Evolutionary conservation across 2,113 vertebrate genomes (phyloP).

Genomic region (Lethenteron camtschaticum): DNA sequence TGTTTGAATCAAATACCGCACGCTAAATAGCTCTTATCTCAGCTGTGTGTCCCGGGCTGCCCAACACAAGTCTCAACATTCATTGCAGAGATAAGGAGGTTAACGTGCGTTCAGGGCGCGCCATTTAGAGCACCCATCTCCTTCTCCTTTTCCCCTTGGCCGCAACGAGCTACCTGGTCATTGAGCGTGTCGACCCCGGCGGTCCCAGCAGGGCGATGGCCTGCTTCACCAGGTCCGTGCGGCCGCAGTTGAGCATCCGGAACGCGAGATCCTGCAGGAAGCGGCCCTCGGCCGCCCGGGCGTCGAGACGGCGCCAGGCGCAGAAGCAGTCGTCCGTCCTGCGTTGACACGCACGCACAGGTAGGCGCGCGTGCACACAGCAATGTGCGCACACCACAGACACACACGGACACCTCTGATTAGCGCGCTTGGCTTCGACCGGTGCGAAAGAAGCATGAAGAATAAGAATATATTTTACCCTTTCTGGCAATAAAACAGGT

Average conservation of each 20-base stretch:
- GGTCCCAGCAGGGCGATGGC: constrained; percentile 55
- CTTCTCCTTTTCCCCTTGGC: too few relatives aligned
- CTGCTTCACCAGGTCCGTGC: constrained; percentile 77
- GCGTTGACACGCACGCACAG: constrained; percentile 8
- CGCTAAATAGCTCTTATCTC: too few relatives aligned
- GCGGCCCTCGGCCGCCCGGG: constrained; percentile 63
- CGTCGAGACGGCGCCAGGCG: constrained; percentile 74
- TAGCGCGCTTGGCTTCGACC: not conserved
- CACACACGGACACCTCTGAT: not conserved
- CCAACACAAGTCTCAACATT: too few relatives aligned
- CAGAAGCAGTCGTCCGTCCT: constrained; percentile 88
- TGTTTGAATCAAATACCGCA: too few relatives aligned
- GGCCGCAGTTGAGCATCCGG: constrained; percentile 85
- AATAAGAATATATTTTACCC: too few relatives aligned
- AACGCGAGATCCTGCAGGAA: constrained; percentile 89
- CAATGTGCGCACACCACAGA: not conserved
- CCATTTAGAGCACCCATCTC: too few relatives aligned
- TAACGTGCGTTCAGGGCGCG: too few relatives aligned
- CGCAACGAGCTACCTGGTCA: constrained; percentile 42
- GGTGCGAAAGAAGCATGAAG: too few relatives aligned
- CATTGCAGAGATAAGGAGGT: too few relatives aligned
- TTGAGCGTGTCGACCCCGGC: constrained; percentile 91
- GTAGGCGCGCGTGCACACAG: not conserved
- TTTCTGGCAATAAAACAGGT: too few relatives aligned
- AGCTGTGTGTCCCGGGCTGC: too few relatives aligned